Percentiles rank a stretch among this genome's conserved stretches.
These are phyloP conservation scores for Creontiades dilutus DNA, from an alignment of 2,888 invertebrate genomes.

Conservation along the genomic window DNA sequence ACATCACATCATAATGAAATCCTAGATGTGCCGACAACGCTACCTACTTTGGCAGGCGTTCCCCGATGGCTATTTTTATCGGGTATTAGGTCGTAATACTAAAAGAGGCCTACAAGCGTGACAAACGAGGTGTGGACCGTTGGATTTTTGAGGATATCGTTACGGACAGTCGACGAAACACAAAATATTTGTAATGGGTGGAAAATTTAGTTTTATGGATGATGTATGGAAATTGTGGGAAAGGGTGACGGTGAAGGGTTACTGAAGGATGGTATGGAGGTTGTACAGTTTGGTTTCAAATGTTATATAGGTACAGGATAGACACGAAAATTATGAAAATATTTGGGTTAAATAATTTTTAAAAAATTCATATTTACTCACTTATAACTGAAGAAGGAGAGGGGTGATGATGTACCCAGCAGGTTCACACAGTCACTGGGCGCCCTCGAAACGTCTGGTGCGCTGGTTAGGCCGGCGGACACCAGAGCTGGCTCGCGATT, in stretches of 20 bases:
- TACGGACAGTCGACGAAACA: too few species aligned
- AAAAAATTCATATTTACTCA: conserved; percentile 20
- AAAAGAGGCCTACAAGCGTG: conserved; percentile 41
- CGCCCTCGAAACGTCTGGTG: conserved; percentile 38
- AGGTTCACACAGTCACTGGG: conserved; percentile 69
- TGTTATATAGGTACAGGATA: neutral
- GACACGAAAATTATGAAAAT: neutral
- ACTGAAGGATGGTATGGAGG: too few species aligned
- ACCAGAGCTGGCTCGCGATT: conserved; percentile 62
- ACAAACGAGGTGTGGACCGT: neutral
- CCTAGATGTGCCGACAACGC: conserved; percentile 52
- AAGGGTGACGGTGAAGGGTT: too few species aligned
- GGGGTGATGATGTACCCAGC: conserved; percentile 53
- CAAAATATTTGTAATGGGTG: too few species aligned
- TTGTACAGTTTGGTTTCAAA: neutral
- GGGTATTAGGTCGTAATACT: conserved; percentile 25
- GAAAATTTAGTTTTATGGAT: too few species aligned
- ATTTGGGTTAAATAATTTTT: neutral
- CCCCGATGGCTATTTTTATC: conserved; percentile 1
- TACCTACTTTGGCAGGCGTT: conserved; percentile 46
- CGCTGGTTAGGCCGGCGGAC: conserved; percentile 17
- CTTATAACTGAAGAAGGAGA: conserved; percentile 62
- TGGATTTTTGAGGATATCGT: neutral
- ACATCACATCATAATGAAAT: conserved; percentile 40
- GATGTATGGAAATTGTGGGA: too few species aligned